Conservation (phyloP, 2,797 vertebrate species). For the Rhincodon typus region DNA sequence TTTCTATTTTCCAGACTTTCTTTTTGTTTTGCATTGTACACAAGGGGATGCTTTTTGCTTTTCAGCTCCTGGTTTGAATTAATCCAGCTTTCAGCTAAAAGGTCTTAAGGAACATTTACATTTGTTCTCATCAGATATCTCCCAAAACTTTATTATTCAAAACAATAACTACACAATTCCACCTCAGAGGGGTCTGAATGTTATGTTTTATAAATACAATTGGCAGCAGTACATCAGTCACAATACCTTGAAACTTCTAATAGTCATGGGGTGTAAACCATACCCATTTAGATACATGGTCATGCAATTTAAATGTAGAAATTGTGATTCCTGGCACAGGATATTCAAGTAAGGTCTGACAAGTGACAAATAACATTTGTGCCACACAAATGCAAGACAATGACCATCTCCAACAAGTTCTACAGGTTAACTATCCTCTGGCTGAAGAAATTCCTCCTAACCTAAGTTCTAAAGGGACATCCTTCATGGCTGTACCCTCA, state of each 20-base stretch:
- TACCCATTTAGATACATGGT: neutral
- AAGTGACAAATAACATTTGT: no score
- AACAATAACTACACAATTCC: neutral
- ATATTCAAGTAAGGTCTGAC: no score
- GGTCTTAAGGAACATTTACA: neutral
- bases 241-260: neutral
- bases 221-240: neutral
- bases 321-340: neutral
- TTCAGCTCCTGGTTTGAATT: no score
- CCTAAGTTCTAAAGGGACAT: no score
- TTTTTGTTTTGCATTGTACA: neutral
- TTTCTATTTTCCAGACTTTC: neutral
- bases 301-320: neutral
- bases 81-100: no score
- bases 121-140: neutral
- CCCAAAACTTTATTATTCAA: neutral
- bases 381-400: no score
- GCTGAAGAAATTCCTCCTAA: no score
- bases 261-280: neutral
- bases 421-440: no score
- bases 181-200: neutral
- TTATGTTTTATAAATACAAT: neutral
- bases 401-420: no score
- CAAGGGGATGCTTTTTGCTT: no score
- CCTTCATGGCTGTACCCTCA: no score